phyloP scores from a whole-genome alignment of 30 jellyfish, hydroid and myxozoan species.

The Nemopilema nomurai region DNA sequence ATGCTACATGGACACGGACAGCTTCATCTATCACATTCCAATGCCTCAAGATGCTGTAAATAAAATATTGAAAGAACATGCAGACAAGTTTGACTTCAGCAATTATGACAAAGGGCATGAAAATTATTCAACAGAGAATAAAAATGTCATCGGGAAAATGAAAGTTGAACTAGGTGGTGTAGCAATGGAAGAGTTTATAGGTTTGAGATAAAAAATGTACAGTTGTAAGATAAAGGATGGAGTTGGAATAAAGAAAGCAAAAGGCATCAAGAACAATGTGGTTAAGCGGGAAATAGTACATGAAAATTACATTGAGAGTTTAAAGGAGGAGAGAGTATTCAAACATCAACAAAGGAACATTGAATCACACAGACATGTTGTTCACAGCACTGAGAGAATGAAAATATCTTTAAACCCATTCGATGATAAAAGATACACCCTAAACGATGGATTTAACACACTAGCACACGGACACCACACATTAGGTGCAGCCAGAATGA shows the following conservation, averaged over 20 bases:
- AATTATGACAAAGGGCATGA: too few species aligned
- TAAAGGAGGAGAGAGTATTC: slow-evolving; percentile 7
- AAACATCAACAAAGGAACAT: slow-evolving; percentile 10
- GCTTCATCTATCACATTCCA: too few species aligned
- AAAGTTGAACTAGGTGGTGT: slow-evolving; percentile 55
- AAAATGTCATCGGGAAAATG: too few species aligned
- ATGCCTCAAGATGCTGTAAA: too few species aligned
- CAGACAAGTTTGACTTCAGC: too few species aligned
- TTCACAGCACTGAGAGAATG: too few species aligned
- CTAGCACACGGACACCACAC: slow-evolving; percentile 52
- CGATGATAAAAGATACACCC: slow-evolving; percentile 58
- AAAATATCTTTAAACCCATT: too few species aligned
- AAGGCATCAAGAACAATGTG: slow-evolving; percentile 56
- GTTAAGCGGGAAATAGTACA: slow-evolving; percentile 22
- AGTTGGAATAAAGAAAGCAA: slow-evolving; percentile 36
- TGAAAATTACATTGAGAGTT: slow-evolving; percentile 18
- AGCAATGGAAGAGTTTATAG: slow-evolving; percentile 47
- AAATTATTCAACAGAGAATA: too few species aligned
- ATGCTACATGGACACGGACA: too few species aligned
- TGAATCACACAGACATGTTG: too few species aligned
- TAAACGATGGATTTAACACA: slow-evolving; percentile 20
- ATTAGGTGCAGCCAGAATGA: too few species aligned
- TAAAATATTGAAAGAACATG: too few species aligned
- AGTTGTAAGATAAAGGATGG: slow-evolving; percentile 37
- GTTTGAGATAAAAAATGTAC: slow-evolving; percentile 57